phyloP scores from a whole-genome alignment of 2,797 vertebrate genomes.

The Poeciliopsis gracilis region DNA sequence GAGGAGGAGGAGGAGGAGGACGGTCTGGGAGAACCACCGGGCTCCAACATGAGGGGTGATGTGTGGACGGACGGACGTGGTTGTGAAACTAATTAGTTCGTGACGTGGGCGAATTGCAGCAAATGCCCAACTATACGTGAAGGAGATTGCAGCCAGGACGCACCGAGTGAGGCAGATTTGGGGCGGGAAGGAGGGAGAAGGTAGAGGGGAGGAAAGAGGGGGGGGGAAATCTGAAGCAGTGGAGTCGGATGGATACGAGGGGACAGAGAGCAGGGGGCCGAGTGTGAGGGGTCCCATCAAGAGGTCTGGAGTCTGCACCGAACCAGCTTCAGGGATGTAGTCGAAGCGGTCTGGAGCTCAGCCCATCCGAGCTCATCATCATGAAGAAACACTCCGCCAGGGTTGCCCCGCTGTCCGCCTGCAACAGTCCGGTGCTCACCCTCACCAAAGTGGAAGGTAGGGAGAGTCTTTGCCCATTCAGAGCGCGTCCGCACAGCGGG shows the following conservation, averaged over 20 bases:
- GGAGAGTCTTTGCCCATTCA: conserved; percentile 13
- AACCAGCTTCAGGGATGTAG: conserved; percentile 90
- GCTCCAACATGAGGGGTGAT: conserved; percentile 28
- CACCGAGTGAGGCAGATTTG: conserved; percentile 65
- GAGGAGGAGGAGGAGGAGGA: not conserved
- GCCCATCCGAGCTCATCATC: conserved; percentile 85
- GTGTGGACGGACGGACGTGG: conserved; percentile 30
- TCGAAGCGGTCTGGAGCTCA: conserved; percentile 85
- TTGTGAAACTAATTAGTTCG: conserved; percentile 36
- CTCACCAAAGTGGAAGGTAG: conserved; percentile 98
- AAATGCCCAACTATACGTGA: conserved; percentile 62
- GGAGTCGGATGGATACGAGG: conserved; percentile 56
- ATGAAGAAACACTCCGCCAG: conserved; percentile 98
- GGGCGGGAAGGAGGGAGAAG: conserved; percentile 58
- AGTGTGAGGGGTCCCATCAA: conserved; percentile 59
- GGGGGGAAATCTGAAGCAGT: conserved; percentile 19
- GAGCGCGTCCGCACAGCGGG: conserved; percentile 6
- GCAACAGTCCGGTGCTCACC: conserved; percentile 96
- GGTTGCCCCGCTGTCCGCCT: conserved; percentile 95
- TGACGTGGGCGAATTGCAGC: conserved; percentile 79
- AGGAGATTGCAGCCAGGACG: conserved; percentile 62
- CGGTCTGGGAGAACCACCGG: not conserved
- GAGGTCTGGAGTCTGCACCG: conserved; percentile 76
- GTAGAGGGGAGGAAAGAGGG: conserved; percentile 39
- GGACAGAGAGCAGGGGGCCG: conserved; percentile 55